Conservation (phyloP, 2,797 vertebrate genomes). For the Chromis chromis region DNA sequence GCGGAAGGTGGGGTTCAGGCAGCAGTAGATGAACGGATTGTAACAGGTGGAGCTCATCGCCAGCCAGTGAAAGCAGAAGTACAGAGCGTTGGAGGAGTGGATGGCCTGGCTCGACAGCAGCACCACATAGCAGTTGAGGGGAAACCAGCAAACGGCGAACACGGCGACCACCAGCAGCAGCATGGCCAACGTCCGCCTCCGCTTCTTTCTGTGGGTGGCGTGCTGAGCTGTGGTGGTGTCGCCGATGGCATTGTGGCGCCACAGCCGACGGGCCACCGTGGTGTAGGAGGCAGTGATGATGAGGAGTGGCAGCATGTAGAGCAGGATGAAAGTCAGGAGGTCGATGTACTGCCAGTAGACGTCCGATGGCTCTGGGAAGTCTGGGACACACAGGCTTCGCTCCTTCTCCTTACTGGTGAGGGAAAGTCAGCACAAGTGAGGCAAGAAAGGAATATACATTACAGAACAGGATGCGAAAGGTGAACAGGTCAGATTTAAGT, state of each 20-base stretch:
- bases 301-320: constrained; percentile 92
- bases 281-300: constrained; percentile 91
- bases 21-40: constrained; percentile 96
- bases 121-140: constrained; percentile 92
- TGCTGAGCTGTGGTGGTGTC: constrained; percentile 92
- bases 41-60: constrained; percentile 96
- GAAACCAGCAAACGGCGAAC: constrained; percentile 93
- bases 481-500: neutral
- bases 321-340: constrained; percentile 90
- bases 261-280: constrained; percentile 90
- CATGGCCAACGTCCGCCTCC: constrained; percentile 92
- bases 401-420: constrained; percentile 85
- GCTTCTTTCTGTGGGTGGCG: constrained; percentile 86
- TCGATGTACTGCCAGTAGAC: constrained; percentile 95
- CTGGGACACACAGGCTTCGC: constrained; percentile 90
- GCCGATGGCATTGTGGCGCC: constrained; percentile 90
- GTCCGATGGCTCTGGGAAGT: constrained; percentile 94
- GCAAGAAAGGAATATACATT: neutral
- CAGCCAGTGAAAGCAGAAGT: constrained; percentile 94
- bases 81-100: constrained; percentile 89
- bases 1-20: constrained; percentile 90
- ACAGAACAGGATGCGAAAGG: neutral
- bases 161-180: constrained; percentile 90
- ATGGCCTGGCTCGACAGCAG: constrained; percentile 91
- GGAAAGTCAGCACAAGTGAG: neutral